phyloP scores from a whole-genome alignment of 2,888 invertebrate species.

The Cataglyphis altisquamis region DNA sequence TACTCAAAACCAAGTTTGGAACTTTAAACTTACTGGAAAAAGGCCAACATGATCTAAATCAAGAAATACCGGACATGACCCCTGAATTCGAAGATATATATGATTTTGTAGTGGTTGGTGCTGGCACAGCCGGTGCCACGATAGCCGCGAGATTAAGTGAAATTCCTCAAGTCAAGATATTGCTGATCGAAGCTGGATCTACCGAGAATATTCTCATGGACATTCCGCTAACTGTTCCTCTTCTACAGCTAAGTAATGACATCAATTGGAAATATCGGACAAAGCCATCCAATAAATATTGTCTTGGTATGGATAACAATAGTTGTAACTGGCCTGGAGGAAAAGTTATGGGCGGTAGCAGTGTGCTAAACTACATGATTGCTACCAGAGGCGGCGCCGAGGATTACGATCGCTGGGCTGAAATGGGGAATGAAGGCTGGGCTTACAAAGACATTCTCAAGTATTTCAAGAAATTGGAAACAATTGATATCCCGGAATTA shows the following conservation, averaged over 20 bases:
- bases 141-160: slow-evolving; percentile 92
- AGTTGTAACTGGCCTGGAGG: slow-evolving; percentile 81
- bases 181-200: slow-evolving; percentile 91
- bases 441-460: slow-evolving; percentile 91
- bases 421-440: slow-evolving; percentile 91
- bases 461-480: slow-evolving; percentile 93
- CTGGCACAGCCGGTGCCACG: slow-evolving; percentile 93
- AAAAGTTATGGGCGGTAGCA: slow-evolving; percentile 92
- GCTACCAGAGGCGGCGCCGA: slow-evolving; percentile 91
- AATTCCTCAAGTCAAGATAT: slow-evolving; percentile 89
- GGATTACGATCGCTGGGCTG: slow-evolving; percentile 93
- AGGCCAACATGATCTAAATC: background rate
- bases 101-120: slow-evolving; percentile 93
- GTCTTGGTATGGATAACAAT: slow-evolving; percentile 87
- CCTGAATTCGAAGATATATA: slow-evolving; percentile 84
- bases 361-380: slow-evolving; percentile 93
- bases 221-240: slow-evolving; percentile 91
- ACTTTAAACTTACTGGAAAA: background rate
- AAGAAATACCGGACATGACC: slow-evolving; percentile 84
- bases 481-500: slow-evolving; percentile 87
- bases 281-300: slow-evolving; percentile 91
- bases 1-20: background rate
- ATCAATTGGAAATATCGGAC: slow-evolving; percentile 94
- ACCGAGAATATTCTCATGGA: slow-evolving; percentile 91
- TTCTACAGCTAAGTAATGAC: slow-evolving; percentile 89